These are phyloP conservation scores for Hanleya hanleyi DNA, from an alignment of 2,888 invertebrate species.

Conservation along the genomic window DNA sequence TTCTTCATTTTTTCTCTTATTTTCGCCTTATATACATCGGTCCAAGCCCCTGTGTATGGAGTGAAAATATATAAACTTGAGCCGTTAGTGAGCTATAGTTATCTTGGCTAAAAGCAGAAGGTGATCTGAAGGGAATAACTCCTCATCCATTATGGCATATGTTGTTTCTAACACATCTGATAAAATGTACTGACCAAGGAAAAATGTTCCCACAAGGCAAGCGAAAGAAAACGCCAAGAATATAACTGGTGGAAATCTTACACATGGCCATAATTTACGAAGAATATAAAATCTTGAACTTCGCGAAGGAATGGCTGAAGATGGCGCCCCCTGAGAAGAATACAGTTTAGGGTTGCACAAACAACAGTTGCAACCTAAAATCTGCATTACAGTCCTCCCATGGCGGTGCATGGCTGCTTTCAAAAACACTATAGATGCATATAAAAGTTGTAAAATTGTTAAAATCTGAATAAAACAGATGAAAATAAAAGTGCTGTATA, in stretches of 20 bases:
- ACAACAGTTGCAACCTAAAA: constrained; percentile 59
- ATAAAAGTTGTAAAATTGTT: constrained; percentile 45
- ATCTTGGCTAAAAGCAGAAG: constrained; percentile 55
- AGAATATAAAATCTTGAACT: constrained; percentile 7
- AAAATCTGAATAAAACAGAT: constrained; percentile 34
- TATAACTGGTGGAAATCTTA: constrained; percentile 51
- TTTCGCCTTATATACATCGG: too few relatives aligned
- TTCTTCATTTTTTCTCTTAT: too few relatives aligned
- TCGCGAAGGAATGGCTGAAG: neutral
- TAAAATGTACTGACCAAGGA: constrained; percentile 38
- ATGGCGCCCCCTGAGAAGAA: constrained; percentile 9
- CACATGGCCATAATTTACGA: constrained; percentile 35
- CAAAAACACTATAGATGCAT: constrained; percentile 50
- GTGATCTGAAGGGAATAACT: constrained; percentile 66
- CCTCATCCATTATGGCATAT: constrained; percentile 56
- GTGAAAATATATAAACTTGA: too few relatives aligned
- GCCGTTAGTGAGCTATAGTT: too few relatives aligned
- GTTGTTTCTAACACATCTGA: constrained; percentile 41
- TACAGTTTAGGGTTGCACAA: constrained; percentile 57
- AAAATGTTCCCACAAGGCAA: constrained; percentile 29
- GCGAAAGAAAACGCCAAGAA: constrained; percentile 44
- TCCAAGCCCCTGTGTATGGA: too few relatives aligned
- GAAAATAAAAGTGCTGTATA: constrained; percentile 36
- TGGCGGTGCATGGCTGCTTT: constrained; percentile 45
- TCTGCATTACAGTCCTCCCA: constrained; percentile 41